phyloP scores from a whole-genome alignment of 53 echinoderm and acorn worm genomes.

The Arbacia lixula region DNA sequence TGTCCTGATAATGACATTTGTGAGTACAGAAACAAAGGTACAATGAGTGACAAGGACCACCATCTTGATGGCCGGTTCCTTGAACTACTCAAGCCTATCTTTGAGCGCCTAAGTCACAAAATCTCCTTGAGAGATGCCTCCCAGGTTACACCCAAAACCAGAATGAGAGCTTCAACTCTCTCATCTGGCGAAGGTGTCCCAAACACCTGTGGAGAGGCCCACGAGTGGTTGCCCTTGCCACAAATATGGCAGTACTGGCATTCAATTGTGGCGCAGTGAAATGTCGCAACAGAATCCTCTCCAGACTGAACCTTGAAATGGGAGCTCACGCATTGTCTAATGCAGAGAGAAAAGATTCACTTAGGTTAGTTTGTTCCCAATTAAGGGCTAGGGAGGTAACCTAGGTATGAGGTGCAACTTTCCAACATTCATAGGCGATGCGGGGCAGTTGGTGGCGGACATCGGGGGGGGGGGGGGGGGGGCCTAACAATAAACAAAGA shows the following conservation, averaged over 20 bases:
- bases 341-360: not conserved
- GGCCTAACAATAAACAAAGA: too few relatives aligned
- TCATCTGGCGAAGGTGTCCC: slow-evolving; percentile 50
- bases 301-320: not conserved
- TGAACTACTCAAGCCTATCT: slow-evolving; percentile 34
- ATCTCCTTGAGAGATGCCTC: slow-evolving; percentile 47
- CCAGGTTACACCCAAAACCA: slow-evolving; percentile 62
- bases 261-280: slow-evolving; percentile 46
- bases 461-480: too few relatives aligned
- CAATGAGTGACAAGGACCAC: slow-evolving; percentile 33
- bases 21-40: slow-evolving; percentile 29
- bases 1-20: slow-evolving; percentile 23
- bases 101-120: slow-evolving; percentile 26
- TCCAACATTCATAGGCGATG: too few relatives aligned
- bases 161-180: slow-evolving; percentile 56
- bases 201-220: slow-evolving; percentile 63
- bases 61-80: slow-evolving; percentile 54
- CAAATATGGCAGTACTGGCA: slow-evolving; percentile 40
- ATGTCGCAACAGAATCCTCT: not conserved
- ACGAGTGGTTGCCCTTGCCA: slow-evolving; percentile 13
- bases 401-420: too few relatives aligned
- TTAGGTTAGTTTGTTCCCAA: too few relatives aligned
- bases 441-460: too few relatives aligned
- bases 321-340: slow-evolving; percentile 1
- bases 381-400: too few relatives aligned